A percentile compares a stretch with the other conserved stretches of the same genome.
These are phyloP conservation scores for Leptinotarsa undecemlineata DNA, from an alignment of 1,140 invertebrate species.

Conservation along the genomic window DNA sequence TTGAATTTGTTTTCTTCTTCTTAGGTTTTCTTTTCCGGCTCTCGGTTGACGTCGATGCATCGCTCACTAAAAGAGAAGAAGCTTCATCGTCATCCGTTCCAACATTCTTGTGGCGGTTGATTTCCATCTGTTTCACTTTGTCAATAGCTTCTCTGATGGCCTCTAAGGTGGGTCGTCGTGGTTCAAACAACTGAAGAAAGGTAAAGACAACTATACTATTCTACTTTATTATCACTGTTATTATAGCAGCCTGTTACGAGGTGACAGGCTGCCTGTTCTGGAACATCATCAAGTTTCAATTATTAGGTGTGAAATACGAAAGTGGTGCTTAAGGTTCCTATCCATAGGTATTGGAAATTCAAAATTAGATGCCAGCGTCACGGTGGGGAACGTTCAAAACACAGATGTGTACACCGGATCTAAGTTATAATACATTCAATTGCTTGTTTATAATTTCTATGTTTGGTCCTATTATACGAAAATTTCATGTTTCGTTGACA, in stretches of 20 bases:
- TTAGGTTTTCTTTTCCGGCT: background rate
- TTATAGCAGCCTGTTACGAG: background rate
- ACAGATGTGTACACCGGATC: no score
- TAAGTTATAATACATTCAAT: no score
- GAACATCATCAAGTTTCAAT: no score
- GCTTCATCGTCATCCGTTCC: background rate
- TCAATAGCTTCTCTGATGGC: constrained; percentile 22
- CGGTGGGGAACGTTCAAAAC: no score
- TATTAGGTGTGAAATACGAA: no score
- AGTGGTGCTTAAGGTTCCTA: no score
- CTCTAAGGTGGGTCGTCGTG: constrained; percentile 14
- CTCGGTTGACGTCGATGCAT: constrained; percentile 20
- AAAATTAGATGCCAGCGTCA: no score
- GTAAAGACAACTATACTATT: background rate
- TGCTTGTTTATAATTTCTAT: no score
- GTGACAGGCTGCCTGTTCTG: no score
- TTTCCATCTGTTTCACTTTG: constrained; percentile 18
- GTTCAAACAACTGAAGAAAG: constrained; percentile 11
- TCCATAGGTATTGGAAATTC: no score
- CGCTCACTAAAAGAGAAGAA: background rate
- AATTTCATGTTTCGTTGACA: background rate
- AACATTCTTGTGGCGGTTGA: constrained; percentile 18
- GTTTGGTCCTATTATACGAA: background rate
- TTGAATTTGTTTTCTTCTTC: background rate
- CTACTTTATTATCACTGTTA: background rate